A percentile compares a stretch with the other conserved stretches of the same genome.
These are phyloP conservation scores for Ambastaia sidthimunki DNA, from an alignment of 2,797 vertebrate species.

Conservation along the genomic window DNA sequence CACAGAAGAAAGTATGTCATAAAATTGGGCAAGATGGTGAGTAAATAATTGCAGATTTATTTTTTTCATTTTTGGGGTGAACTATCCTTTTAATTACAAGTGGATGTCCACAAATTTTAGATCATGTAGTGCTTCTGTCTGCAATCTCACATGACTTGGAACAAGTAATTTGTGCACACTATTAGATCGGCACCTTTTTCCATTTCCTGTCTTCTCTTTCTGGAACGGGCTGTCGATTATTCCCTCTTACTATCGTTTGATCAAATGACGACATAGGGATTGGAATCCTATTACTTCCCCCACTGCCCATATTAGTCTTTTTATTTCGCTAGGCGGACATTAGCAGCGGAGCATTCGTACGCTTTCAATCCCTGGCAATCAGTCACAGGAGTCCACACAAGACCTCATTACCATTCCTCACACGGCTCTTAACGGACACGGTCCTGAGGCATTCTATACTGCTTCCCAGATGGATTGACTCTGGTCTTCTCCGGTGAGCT, in stretches of 20 bases:
- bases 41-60: background rate
- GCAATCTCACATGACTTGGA: background rate
- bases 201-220: slow-evolving; percentile 31
- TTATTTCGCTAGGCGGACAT: slow-evolving; percentile 43
- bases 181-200: slow-evolving; percentile 14
- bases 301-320: slow-evolving; percentile 25
- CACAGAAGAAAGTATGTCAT: background rate
- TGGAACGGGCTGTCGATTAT: slow-evolving; percentile 39
- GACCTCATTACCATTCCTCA: slow-evolving; percentile 59
- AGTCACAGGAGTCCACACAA: slow-evolving; percentile 53
- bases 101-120: background rate
- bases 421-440: slow-evolving; percentile 50
- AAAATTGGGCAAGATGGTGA: background rate
- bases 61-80: too few species aligned
- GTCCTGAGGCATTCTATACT: slow-evolving; percentile 49
- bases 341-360: slow-evolving; percentile 35
- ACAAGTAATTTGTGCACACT: background rate
- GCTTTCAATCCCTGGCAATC: slow-evolving; percentile 50
- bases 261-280: slow-evolving; percentile 40
- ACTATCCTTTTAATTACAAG: background rate
- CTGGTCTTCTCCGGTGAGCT: slow-evolving; percentile 48
- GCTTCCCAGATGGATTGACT: slow-evolving; percentile 56
- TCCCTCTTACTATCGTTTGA: slow-evolving; percentile 49
- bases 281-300: slow-evolving; percentile 54
- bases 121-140: background rate